Conservation (phyloP, 2,888 invertebrate genomes). For the Stenodera caucasica region DNA sequence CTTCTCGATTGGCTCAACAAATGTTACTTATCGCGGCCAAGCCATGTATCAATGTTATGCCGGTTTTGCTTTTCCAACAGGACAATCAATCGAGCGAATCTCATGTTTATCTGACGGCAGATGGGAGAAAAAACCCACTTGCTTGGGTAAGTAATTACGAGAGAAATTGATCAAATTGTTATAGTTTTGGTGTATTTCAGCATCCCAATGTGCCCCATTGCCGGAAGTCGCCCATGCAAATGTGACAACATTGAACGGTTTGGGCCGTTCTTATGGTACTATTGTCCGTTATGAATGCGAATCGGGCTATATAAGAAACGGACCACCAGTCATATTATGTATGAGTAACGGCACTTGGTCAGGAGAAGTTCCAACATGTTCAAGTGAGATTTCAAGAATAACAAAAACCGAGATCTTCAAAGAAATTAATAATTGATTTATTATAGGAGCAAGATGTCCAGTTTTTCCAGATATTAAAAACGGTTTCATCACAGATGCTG, state of each 20-base stretch:
- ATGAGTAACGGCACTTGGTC: constrained; percentile 98
- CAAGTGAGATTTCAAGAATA: constrained; percentile 59
- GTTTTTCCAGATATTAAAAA: constrained; percentile 80
- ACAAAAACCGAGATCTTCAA: not conserved
- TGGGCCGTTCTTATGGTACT: constrained; percentile 90
- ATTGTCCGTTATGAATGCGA: constrained; percentile 92
- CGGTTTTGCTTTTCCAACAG: constrained; percentile 90
- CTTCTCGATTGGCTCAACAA: constrained; percentile 92
- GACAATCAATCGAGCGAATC: constrained; percentile 83
- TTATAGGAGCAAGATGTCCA: constrained; percentile 66
- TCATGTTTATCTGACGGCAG: constrained; percentile 86
- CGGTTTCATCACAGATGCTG: constrained; percentile 81
- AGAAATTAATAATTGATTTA: constrained; percentile 10
- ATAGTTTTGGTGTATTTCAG: constrained; percentile 54
- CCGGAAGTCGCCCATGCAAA: constrained; percentile 87
- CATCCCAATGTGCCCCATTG: constrained; percentile 87
- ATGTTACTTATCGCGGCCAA: constrained; percentile 90
- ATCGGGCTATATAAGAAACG: constrained; percentile 84
- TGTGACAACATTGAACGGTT: constrained; percentile 83
- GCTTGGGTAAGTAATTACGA: constrained; percentile 71
- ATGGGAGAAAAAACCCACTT: constrained; percentile 91
- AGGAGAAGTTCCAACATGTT: constrained; percentile 84
- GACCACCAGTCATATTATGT: constrained; percentile 87
- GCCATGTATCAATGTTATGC: constrained; percentile 97
- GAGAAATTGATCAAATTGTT: not conserved